phyloP scores from a whole-genome alignment of 2,113 vertebrate species.

The Chelonoidis abingdonii region DNA sequence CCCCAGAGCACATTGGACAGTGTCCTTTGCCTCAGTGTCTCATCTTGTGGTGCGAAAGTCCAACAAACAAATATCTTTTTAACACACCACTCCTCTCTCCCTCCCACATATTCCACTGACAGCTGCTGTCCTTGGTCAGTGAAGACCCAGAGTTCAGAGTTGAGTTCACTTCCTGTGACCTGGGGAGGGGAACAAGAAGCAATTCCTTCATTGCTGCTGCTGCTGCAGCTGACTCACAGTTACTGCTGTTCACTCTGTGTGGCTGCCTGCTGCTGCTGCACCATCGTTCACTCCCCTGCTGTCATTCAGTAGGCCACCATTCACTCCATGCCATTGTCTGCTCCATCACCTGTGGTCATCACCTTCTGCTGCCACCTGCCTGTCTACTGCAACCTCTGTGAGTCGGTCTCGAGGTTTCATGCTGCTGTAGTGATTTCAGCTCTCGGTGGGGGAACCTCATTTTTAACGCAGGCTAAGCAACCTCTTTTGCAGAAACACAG shows the following conservation, averaged over 20 bases:
- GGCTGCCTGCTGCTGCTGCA: not conserved
- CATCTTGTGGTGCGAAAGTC: too few species aligned
- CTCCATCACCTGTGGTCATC: too few species aligned
- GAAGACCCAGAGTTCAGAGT: not conserved
- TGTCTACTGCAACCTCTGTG: not conserved
- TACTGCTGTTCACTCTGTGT: not conserved
- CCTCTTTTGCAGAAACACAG: not conserved
- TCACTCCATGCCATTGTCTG: not conserved
- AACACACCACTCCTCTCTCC: too few species aligned
- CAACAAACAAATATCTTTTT: too few species aligned
- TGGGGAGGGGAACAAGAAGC: not conserved
- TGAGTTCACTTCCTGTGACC: not conserved
- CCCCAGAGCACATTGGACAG: too few species aligned
- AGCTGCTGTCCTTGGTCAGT: not conserved
- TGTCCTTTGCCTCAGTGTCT: too few species aligned
- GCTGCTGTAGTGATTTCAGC: not conserved
- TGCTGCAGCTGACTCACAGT: not conserved
- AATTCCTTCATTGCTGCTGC: not conserved
- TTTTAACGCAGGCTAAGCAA: not conserved
- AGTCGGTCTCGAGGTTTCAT: not conserved
- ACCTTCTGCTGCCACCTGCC: too few species aligned
- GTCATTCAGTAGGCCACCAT: not conserved
- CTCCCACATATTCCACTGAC: too few species aligned
- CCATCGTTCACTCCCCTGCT: not conserved
- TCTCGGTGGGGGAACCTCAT: not conserved